Conservation (phyloP, 2,797 vertebrate species). For the Oreortyx pictus region DNA sequence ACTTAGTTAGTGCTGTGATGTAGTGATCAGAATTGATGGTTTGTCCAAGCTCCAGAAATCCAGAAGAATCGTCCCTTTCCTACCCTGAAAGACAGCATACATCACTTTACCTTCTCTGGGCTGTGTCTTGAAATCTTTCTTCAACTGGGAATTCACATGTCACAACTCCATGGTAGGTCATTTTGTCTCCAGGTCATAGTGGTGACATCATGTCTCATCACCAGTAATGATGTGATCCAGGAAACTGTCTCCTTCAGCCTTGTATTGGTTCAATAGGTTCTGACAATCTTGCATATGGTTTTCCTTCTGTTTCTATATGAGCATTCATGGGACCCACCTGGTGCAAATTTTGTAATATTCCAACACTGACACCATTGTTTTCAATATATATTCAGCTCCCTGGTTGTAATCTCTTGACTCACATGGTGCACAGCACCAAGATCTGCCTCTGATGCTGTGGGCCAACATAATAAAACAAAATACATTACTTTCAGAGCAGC, state of each 20-base stretch:
- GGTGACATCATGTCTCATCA: neutral
- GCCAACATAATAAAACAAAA: neutral
- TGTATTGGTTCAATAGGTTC: neutral
- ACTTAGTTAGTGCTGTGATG: neutral
- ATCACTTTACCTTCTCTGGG: neutral
- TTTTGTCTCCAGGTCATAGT: neutral
- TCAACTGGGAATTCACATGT: neutral
- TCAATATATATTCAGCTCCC: neutral
- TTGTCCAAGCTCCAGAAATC: neutral
- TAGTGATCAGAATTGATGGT: neutral
- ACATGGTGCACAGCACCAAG: neutral
- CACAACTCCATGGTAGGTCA: neutral
- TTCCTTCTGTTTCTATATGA: neutral
- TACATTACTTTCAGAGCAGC: neutral
- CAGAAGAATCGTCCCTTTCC: neutral
- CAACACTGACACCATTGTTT: neutral
- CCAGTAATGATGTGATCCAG: neutral
- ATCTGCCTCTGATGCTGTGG: neutral
- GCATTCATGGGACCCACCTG: neutral
- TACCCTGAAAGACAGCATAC: neutral
- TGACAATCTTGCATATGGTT: neutral
- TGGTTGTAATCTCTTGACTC: neutral
- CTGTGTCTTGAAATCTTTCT: neutral
- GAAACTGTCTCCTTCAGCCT: neutral
- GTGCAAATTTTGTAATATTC: neutral